These are phyloP conservation scores for Panurus biarmicus DNA, from an alignment of 2,113 vertebrate genomes.

Conservation along the genomic window DNA sequence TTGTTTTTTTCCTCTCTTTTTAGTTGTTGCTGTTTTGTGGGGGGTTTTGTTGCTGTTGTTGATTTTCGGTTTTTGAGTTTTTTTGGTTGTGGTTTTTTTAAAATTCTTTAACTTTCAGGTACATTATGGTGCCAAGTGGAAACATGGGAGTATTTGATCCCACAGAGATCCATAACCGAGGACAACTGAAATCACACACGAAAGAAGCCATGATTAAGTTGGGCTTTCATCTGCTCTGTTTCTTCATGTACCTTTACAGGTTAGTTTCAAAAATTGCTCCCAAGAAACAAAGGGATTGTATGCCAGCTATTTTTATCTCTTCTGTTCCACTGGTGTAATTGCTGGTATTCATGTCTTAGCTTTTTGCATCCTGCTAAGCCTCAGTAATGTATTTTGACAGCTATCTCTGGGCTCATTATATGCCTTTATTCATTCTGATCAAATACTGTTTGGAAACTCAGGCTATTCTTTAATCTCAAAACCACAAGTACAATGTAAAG, in stretches of 20 bases:
- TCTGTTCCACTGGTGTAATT: not conserved
- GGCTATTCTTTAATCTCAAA: not conserved
- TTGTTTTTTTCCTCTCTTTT: no score
- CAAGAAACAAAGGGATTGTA: not conserved
- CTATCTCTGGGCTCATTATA: not conserved
- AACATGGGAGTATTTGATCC: conserved; percentile 99
- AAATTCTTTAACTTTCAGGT: conserved; percentile 66
- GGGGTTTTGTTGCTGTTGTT: not conserved
- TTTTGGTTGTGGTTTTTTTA: not conserved
- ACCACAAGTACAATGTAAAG: not conserved
- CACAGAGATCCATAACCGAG: conserved; percentile 97
- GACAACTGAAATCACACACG: conserved; percentile 96
- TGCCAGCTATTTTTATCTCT: not conserved
- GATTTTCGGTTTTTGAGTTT: not conserved
- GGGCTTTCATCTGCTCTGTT: conserved; percentile 96
- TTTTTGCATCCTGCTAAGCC: not conserved
- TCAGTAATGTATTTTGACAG: not conserved
- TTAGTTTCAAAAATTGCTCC: conserved; percentile 58
- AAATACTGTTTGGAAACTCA: not conserved
- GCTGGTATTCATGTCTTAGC: not conserved
- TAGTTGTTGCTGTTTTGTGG: not conserved
- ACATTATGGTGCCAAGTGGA: conserved; percentile 90
- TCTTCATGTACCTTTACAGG: conserved; percentile 99
- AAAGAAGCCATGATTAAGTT: conserved; percentile 98
- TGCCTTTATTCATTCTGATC: not conserved